Base-by-base conservation (phyloP, 2,113 vertebrate genomes). In the Dolichallabes microphthalmus region DNA sequence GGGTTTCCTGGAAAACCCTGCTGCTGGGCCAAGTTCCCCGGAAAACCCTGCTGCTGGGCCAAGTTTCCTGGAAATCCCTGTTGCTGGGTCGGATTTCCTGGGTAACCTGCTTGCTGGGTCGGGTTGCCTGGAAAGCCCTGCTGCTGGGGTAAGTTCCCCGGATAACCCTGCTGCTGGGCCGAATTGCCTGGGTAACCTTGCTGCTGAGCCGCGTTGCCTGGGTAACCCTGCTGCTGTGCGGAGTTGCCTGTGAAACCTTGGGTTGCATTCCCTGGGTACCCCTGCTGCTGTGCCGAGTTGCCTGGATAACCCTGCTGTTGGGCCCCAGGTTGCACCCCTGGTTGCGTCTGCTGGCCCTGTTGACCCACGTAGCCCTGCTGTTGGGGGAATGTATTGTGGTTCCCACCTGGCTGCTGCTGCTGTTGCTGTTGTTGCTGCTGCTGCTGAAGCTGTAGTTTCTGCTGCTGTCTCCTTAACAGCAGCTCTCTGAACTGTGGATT, bases 331-430 rank as follows among this genome's bases (percentile, higher is more conserved):
- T 68, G 80, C 27, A 82, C 79, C 7, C 80, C 80, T 52, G 80
- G 80, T 53, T 66, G 80, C 0, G 64, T 22, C 57, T 86, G 89
- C 89, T 73, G 83, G 25, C 87, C 96, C 55, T 96, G 96, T 91
- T 97, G 97, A 85, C 95, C 96, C 77, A 96, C 96, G 83, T 97
- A 98, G 30, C 94, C 94, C 90, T 98, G 97, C 73, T 96, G 96
- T 69, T 97, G 97, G 88, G 96, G 97, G 85, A 98, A 98, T 92
- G 98, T 96, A 87, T 80, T 94, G 19, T 98, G 98, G 89, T 95
- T 97, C 50, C 95, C 95, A 94, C 98, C 96, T 76, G 95, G 93
- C 84, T 95, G 95, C 45, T 95, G 96, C 86, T 95, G 95, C 19
- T 96, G 95, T 0, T 95, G 94, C 4, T 94, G 93, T 0, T 93